Base-by-base conservation (phyloP, 2,797 vertebrate species). In the Pogoniulus pusillus region DNA sequence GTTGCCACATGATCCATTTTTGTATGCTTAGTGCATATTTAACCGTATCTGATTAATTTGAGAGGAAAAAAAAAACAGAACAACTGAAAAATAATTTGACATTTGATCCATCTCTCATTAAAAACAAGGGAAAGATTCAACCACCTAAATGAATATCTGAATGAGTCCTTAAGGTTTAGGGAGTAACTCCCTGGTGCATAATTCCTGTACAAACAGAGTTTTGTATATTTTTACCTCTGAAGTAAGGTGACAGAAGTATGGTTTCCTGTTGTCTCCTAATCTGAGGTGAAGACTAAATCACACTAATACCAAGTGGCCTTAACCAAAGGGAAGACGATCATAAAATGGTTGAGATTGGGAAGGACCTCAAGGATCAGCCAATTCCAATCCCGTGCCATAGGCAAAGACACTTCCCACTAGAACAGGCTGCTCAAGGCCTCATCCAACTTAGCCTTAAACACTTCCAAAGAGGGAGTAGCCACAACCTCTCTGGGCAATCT, bases 191-290 rank as follows among this genome's bases (percentile, higher is more conserved):
- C 23, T 3, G 2, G 32, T 39, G 19, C 41, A 69, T 26, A 51
- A 78, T 82, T 55, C 76, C 34, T 15, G 8, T 51, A 63, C 20
- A 82, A 9, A 29, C 11, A 84, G 13, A 65, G 60, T 59, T 12
- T 45, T 45, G n/a, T n/a, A n/a, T n/a, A n/a, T n/a, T 62, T 92
- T 90, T 65, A 71, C 51, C 32, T 68, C 54, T 57, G 27, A 82
- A 69, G 45, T 37, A 82, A 92, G 27, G 54, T 3, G 0, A 57
- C 3, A 49, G 39, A 37, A 81, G 8, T 35, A 37, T 39, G 9
- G 26, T 60, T 59, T 84, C 79, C 29, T 68, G n/a, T 37, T 12
- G 12, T 12, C 8, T n/a, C 27, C 29, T 91, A 68, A 90, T 63
- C 47, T 32, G n/a, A 89, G 37, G 62, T 64, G 72, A 81, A 80